These are phyloP conservation scores for Melanerpes formicivorus DNA, from an alignment of 2,113 vertebrate genomes.

Conservation along the genomic window DNA sequence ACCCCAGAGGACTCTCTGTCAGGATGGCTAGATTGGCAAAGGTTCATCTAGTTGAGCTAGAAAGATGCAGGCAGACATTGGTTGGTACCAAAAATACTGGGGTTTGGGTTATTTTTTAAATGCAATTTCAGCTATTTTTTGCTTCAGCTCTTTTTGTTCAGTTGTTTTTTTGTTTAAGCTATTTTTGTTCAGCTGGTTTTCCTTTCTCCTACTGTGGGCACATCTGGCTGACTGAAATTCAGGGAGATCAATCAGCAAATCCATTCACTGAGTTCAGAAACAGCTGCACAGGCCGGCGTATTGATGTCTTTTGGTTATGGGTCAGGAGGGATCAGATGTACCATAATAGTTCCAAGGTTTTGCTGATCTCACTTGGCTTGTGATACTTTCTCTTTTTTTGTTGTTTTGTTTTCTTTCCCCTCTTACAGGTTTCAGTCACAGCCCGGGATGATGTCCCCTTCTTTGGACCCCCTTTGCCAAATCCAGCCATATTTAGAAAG, in stretches of 20 bases:
- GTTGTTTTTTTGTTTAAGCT: too few relatives aligned
- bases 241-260: background rate
- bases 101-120: background rate
- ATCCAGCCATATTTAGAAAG: conserved; percentile 75
- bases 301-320: background rate
- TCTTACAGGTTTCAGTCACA: conserved; percentile 74
- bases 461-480: conserved; percentile 72
- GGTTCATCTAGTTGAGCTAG: background rate
- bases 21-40: background rate
- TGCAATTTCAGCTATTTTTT: background rate
- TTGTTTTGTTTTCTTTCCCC: background rate
- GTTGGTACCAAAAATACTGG: background rate
- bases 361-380: background rate
- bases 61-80: background rate
- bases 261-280: background rate
- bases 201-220: background rate
- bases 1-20: background rate
- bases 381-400: background rate
- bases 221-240: background rate
- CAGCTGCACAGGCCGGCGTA: background rate
- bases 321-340: background rate
- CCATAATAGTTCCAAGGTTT: background rate
- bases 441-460: conserved; percentile 75
- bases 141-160: too few relatives aligned
- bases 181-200: background rate